Evolutionary conservation across 2,888 invertebrate species (phyloP), one percentile per base, ranked within the genome.

Genomic region (Galerucella calmariensis): DNA sequence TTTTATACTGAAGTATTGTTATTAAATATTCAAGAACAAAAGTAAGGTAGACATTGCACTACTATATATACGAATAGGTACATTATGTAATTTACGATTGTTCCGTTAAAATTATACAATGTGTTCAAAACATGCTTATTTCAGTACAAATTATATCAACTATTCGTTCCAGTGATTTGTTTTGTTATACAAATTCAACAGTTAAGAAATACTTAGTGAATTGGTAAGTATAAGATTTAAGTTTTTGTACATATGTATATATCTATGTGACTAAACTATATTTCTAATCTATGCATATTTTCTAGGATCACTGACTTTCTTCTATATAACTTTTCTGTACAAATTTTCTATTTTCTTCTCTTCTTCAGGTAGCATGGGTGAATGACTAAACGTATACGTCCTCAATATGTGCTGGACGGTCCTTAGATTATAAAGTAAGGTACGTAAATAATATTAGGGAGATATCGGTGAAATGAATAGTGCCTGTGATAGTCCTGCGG

Each of bases 301-400:
- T 72, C 72, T 72, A 72, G 72, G 72, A 59, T 35, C 67, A 48
- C 58, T 66, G 66, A 66, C 66, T 20, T 44, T 66, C 66, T 66
- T 72, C 66, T 66, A 66, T 20, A 20, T 66, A 66, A 66, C 72
- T 20, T 72, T 66, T 72, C 72, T 72, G 72, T 72, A 72, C 58
- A 72, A 72, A 67, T 53, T 56, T 56, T 72, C 66, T 67, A 72
- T 72, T 67, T 51, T 58, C 24, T 66, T 44, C 44, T 59, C 59
- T 72, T 67, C 59, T 59, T 72, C 73, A 75, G 69, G 69, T 69
- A 63, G 75, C 75, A 73, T 75, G 73, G 75, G 75, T 75, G 73
- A 69, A 61, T 69, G 73, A 75, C 58, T 65, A 65, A 46, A 65
- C 20, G n/a, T 35, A 44, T 14, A n/a, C 41, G 46, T 65, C 63